Evolutionary conservation across 2,888 invertebrate species (phyloP).

Genomic region (Clostera curtula): DNA sequence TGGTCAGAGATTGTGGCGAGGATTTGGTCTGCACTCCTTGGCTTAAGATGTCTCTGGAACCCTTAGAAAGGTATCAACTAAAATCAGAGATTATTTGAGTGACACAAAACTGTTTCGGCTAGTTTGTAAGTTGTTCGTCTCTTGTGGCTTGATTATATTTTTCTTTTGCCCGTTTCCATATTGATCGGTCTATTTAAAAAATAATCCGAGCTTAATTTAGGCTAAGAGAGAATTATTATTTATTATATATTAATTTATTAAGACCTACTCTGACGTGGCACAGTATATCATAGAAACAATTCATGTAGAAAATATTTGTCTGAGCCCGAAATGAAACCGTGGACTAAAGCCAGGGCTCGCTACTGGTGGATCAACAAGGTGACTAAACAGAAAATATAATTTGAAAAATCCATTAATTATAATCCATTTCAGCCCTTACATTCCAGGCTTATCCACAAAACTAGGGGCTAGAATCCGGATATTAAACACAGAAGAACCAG

Average conservation of each 20-base stretch:
- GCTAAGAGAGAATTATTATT: too few relatives aligned
- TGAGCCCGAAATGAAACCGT: too few relatives aligned
- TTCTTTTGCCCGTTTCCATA: too few relatives aligned
- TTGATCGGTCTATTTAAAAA: too few relatives aligned
- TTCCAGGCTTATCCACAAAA: conserved; percentile 45
- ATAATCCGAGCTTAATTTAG: too few relatives aligned
- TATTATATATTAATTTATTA: too few relatives aligned
- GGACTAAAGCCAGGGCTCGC: too few relatives aligned
- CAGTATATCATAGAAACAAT: too few relatives aligned
- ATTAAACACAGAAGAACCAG: conserved; percentile 53
- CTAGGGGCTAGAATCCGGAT: conserved; percentile 47
- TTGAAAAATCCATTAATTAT: conserved; percentile 17
- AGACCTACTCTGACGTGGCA: too few relatives aligned
- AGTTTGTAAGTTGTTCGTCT: background rate
- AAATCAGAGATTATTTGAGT: background rate
- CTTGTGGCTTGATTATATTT: conserved; percentile 1
- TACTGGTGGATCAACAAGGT: conserved; percentile 58
- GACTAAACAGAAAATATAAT: conserved; percentile 38
- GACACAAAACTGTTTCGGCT: background rate
- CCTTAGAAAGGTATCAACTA: conserved; percentile 47
- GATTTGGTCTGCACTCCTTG: conserved; percentile 66
- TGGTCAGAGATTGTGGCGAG: conserved; percentile 68
- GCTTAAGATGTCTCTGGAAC: conserved; percentile 46
- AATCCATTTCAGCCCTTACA: conserved; percentile 35
- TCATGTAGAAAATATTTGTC: too few relatives aligned